phyloP scores from a whole-genome alignment of 2,113 vertebrate genomes.

The Helogale parvula region DNA sequence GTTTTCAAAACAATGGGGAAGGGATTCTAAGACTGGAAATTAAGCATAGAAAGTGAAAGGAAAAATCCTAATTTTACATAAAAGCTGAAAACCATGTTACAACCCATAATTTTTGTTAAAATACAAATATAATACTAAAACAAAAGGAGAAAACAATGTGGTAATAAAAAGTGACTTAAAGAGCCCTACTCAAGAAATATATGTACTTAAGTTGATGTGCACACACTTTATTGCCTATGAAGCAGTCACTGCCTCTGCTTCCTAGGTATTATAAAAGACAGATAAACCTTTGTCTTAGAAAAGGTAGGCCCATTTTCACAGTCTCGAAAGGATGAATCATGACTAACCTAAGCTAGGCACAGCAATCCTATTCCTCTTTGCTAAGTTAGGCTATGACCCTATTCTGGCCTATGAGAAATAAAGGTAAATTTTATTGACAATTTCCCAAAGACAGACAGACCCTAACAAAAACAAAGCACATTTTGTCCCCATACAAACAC shows the following conservation, averaged over 20 bases:
- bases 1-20: neutral
- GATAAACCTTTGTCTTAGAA: neutral
- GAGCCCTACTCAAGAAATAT: neutral
- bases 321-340: neutral
- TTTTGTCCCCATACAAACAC: neutral
- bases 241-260: neutral
- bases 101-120: neutral
- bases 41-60: neutral
- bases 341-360: neutral
- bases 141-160: neutral
- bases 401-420: neutral
- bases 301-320: neutral
- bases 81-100: neutral
- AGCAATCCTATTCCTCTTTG: neutral
- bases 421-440: neutral
- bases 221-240: neutral
- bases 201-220: neutral
- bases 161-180: slow-evolving; percentile 7
- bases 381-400: neutral
- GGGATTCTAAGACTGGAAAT: slow-evolving; percentile 34
- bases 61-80: slow-evolving; percentile 20
- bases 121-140: slow-evolving; percentile 27
- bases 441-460: neutral
- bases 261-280: neutral
- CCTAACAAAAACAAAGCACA: neutral